A percentile compares a stretch with the other conserved stretches of the same genome.
These are phyloP conservation scores for Cyclophora albipunctata DNA, from an alignment of 2,888 invertebrate genomes.

Conservation along the genomic window DNA sequence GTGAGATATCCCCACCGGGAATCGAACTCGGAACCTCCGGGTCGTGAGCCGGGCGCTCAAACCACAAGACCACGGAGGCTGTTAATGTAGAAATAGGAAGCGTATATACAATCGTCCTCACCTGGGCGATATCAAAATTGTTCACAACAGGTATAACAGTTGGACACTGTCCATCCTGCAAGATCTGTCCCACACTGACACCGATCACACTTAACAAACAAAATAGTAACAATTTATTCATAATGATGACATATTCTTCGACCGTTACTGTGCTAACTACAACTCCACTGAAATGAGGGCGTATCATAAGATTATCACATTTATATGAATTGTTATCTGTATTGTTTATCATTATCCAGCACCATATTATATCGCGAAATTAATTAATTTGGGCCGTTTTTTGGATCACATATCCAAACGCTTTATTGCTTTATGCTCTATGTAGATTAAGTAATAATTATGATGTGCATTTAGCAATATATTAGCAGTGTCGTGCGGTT, in stretches of 20 bases:
- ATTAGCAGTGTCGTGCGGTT: too few species aligned
- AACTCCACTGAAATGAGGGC: constrained; percentile 36
- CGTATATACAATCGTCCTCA: constrained; percentile 23
- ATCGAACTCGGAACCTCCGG: too few species aligned
- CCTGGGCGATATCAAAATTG: constrained; percentile 32
- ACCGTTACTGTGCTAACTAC: constrained; percentile 32
- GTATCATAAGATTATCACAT: constrained; percentile 36
- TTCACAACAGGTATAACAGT: constrained; percentile 21
- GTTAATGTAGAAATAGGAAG: too few species aligned
- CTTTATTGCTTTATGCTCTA: not conserved
- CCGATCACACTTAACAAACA: constrained; percentile 34
- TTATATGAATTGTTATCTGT: constrained; percentile 46
- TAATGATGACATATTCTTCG: constrained; percentile 44
- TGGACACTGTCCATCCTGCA: constrained; percentile 49
- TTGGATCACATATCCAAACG: not conserved
- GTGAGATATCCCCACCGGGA: too few species aligned
- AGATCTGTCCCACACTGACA: constrained; percentile 40
- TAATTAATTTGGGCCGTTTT: constrained; percentile 2
- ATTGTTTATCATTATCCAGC: constrained; percentile 6
- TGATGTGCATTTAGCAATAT: too few species aligned
- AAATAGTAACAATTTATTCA: constrained; percentile 38
- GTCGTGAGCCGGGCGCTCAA: too few species aligned
- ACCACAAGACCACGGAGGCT: too few species aligned
- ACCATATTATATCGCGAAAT: constrained; percentile 13
- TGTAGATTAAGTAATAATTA: too few species aligned